Conservation (phyloP, 2,797 vertebrate species). For the Enteromius anoplus region DNA sequence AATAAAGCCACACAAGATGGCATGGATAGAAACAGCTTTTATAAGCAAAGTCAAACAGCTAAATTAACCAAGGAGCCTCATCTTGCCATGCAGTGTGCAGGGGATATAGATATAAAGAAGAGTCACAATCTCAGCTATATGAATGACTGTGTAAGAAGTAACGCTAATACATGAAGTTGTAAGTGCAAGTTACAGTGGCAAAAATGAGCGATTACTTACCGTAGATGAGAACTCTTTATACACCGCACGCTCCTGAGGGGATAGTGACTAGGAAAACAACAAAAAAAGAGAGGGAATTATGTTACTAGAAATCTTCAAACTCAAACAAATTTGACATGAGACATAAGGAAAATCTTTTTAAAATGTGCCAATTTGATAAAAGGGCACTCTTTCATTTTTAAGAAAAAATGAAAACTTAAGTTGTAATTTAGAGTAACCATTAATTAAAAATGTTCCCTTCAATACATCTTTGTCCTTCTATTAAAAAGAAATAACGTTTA, state of each 20-base stretch:
- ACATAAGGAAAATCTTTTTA: neutral
- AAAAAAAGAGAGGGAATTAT: neutral
- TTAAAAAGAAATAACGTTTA: neutral
- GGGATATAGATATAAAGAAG: neutral
- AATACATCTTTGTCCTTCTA: neutral
- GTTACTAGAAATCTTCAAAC: neutral
- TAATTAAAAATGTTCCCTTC: neutral
- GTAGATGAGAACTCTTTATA: conserved; percentile 79
- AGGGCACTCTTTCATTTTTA: neutral
- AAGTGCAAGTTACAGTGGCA: neutral
- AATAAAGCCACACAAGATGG: neutral
- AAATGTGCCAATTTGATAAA: neutral
- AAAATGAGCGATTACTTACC: conserved; percentile 67
- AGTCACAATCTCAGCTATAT: conserved; percentile 18
- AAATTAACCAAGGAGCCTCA: neutral
- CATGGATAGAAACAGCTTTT: conserved; percentile 3
- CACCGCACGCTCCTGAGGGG: conserved; percentile 76
- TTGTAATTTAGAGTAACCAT: neutral
- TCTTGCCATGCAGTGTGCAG: conserved; percentile 45
- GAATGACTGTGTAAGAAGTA: neutral
- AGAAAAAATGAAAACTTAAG: neutral
- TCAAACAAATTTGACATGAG: neutral
- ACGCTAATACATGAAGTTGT: neutral
- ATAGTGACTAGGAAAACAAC: conserved; percentile 71
- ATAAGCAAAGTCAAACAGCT: neutral